phyloP scores from a whole-genome alignment of 2,888 invertebrate species.

The Syritta pipiens region DNA sequence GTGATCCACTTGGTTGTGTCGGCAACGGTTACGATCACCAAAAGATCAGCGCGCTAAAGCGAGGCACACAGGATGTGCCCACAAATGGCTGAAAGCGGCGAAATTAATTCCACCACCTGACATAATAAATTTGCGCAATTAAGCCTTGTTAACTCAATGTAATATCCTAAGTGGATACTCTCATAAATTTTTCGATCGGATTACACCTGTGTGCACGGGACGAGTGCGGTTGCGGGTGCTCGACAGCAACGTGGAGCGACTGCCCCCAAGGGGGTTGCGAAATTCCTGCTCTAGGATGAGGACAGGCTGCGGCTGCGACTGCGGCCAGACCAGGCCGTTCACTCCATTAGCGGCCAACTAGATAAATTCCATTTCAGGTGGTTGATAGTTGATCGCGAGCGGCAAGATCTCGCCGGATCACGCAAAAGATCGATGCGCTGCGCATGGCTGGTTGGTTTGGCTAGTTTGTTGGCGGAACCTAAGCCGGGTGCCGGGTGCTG shows the following conservation, averaged over 20 bases:
- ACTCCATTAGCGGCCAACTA: conserved; percentile 64
- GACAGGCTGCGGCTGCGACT: conserved; percentile 27
- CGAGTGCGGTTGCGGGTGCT: too few relatives aligned
- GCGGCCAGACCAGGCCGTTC: conserved; percentile 49
- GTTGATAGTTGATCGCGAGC: conserved; percentile 62
- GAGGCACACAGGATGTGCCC: conserved; percentile 17
- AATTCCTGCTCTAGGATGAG: conserved; percentile 51
- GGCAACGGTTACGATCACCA: conserved; percentile 10
- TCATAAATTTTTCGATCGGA: conserved; percentile 67
- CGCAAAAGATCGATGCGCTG: conserved; percentile 68
- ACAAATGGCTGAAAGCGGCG: conserved; percentile 30
- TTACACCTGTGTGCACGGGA: conserved; percentile 57
- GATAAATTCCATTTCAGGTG: conserved; percentile 68
- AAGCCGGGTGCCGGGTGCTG: neutral
- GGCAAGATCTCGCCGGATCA: conserved; percentile 65
- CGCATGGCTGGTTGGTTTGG: conserved; percentile 47
- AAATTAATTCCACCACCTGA: conserved; percentile 71
- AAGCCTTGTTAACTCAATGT: conserved; percentile 71
- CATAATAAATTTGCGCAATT: conserved; percentile 71
- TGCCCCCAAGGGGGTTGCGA: conserved; percentile 21
- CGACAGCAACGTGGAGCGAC: conserved; percentile 6
- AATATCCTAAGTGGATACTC: conserved; percentile 68
- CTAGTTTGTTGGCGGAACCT: conserved; percentile 10
- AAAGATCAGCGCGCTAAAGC: conserved; percentile 31
- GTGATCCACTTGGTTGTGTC: conserved; percentile 11